Evolutionary conservation across 2,888 invertebrate species (phyloP).

Genomic region (Sarcophaga carnaria): DNA sequence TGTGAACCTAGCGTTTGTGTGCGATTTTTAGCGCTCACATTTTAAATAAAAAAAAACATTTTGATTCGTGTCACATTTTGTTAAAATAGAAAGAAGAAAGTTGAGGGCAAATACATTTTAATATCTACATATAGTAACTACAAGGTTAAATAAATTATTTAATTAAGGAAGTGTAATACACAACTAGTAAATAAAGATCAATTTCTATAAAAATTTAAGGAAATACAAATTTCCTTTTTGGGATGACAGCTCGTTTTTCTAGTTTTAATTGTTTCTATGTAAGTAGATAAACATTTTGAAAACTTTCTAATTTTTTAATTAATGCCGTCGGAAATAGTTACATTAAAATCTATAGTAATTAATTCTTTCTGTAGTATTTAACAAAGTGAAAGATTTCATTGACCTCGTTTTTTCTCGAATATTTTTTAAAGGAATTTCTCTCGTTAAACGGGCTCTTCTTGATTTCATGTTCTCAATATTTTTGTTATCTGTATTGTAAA

Average conservation of each 20-base stretch:
- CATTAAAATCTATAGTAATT: not conserved
- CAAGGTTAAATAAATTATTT: slow-evolving; percentile 56
- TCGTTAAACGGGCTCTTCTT: slow-evolving; percentile 19
- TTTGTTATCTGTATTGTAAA: too few species aligned
- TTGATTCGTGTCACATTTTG: slow-evolving; percentile 70
- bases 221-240: slow-evolving; percentile 41
- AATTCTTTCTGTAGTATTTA: not conserved
- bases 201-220: slow-evolving; percentile 1
- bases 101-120: not conserved
- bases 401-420: slow-evolving; percentile 58
- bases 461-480: slow-evolving; percentile 1
- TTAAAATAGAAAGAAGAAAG: slow-evolving; percentile 29
- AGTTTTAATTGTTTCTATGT: slow-evolving; percentile 49
- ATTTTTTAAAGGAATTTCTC: slow-evolving; percentile 33
- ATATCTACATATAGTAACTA: slow-evolving; percentile 9
- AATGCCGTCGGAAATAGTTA: not conserved
- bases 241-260: not conserved
- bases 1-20: not conserved
- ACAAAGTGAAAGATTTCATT: slow-evolving; percentile 56
- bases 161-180: slow-evolving; percentile 41
- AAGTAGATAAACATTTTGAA: slow-evolving; percentile 37
- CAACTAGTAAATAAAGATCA: not conserved
- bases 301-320: slow-evolving; percentile 9
- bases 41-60: slow-evolving; percentile 71
- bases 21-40: slow-evolving; percentile 28